Percentiles rank a stretch among this genome's conserved stretches.
These are phyloP conservation scores for Campylomormyrus numenius DNA, from an alignment of 2,113 vertebrate species.

Conservation along the genomic window DNA sequence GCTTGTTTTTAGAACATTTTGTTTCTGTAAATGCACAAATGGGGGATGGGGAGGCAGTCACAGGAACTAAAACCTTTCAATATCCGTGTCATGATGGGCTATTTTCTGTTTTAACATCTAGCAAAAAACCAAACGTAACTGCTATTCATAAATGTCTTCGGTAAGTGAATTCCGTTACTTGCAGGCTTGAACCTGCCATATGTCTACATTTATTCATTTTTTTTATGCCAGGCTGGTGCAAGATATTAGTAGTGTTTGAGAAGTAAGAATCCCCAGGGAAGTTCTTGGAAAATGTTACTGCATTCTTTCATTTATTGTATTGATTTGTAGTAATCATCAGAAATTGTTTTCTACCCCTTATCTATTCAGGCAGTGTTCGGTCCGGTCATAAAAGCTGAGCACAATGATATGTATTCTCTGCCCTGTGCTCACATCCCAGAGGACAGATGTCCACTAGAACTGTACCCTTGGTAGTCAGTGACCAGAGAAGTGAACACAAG, in stretches of 20 bases:
- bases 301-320: not conserved
- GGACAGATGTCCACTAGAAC: not conserved
- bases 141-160: not conserved
- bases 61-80: not conserved
- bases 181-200: not conserved
- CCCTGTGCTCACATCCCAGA: not conserved
- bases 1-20: not conserved
- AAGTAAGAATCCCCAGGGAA: not conserved
- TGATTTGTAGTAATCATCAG: not conserved
- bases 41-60: not conserved
- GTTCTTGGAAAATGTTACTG: not conserved
- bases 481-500: not conserved
- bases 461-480: not conserved
- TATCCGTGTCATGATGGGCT: not conserved
- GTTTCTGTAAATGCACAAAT: not conserved
- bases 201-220: not conserved
- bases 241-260: not conserved
- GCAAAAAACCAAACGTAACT: not conserved
- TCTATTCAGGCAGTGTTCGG: not conserved
- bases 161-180: not conserved
- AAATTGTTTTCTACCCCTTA: not conserved
- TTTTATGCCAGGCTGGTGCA: not conserved
- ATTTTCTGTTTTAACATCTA: not conserved
- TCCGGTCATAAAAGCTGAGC: not conserved
- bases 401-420: not conserved